These are phyloP conservation scores for Spongilla lacustris DNA, from an alignment of 37 sponge, comb jelly and placozoan species.

Conservation along the genomic window DNA sequence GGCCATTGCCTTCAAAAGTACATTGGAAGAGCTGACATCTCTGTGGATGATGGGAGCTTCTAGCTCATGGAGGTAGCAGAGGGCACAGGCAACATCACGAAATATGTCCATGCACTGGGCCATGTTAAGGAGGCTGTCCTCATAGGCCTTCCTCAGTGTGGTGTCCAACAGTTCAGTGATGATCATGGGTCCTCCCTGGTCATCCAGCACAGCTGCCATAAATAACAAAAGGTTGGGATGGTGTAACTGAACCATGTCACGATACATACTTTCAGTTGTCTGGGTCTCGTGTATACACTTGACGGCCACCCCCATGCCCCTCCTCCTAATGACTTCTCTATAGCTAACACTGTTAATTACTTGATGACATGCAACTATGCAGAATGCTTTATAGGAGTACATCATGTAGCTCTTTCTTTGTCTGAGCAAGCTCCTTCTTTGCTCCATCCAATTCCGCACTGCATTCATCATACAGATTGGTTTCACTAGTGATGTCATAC, in stretches of 20 bases:
- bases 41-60: constrained; percentile 74
- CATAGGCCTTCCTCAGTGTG: constrained; percentile 42
- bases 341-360: not conserved
- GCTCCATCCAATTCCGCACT: not conserved
- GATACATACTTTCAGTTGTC: constrained; percentile 9
- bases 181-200: constrained; percentile 41
- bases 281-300: constrained; percentile 40
- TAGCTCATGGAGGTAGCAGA: constrained; percentile 69
- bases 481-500: too few species aligned
- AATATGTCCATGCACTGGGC: constrained; percentile 4
- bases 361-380: not conserved
- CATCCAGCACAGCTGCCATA: constrained; percentile 56
- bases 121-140: constrained; percentile 7
- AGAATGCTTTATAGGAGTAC: not conserved
- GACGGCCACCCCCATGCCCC: constrained; percentile 75
- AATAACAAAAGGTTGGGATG: constrained; percentile 77
- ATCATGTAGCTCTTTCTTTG: not conserved
- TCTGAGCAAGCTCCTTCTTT: not conserved
- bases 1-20: constrained; percentile 39
- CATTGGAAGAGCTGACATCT: constrained; percentile 81
- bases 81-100: constrained; percentile 60
- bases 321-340: constrained; percentile 34
- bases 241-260: constrained; percentile 50
- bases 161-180: constrained; percentile 74
- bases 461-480: not conserved